Evolutionary conservation across 2,113 vertebrate species (phyloP), one percentile per base, ranked within the genome.

Genomic region (Tretioscincus oriximinensis): DNA sequence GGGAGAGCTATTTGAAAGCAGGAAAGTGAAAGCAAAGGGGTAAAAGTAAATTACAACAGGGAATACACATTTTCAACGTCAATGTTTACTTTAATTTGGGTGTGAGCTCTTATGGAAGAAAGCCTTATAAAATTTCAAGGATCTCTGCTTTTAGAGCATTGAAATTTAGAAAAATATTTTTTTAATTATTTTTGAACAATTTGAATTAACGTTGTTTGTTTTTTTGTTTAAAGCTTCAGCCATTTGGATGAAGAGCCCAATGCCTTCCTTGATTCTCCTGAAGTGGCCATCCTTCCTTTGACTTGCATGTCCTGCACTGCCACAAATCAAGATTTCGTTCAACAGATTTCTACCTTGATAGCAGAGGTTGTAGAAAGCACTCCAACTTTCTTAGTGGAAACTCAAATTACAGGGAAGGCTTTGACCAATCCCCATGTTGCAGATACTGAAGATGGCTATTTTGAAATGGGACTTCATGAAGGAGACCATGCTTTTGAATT

Each of bases 381-480:
- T 29, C 54, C 83, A 11, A 77, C 77, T 0, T 91, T 90, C 63
- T 92, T 87, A 90, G 89, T 88, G 0, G 87, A 91, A 54, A 85
- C 72, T 1, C 92, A 92, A 88, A 87, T 49, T 72, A 87, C 83
- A 89, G 92, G 83, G 84, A 91, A 73, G 79, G 73, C 81, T 86
- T 68, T 0, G 0, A 75, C 4, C 18, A 84, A 89, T 84, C 80
- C 80, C 21, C 78, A 70, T 81, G 31, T 31, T 47, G 51, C 73
- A 73, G 89, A 88, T 24, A 93, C 95, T 29, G 95, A 96, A 85
- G 97, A 97, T 75, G 97, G 97, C 26, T 99, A 99, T 92, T 99
- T 99, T 84, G 97, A 99, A 93, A 99, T 99, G 97, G 96, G 97
- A 41, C 95, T 96, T 71, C 96, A 96, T 1, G 94, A 96, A 88